Evolutionary conservation across 53 echinoderm and acorn worm genomes (phyloP), one percentile per base, ranked within the genome.

Genomic region (Crossaster papposus): DNA sequence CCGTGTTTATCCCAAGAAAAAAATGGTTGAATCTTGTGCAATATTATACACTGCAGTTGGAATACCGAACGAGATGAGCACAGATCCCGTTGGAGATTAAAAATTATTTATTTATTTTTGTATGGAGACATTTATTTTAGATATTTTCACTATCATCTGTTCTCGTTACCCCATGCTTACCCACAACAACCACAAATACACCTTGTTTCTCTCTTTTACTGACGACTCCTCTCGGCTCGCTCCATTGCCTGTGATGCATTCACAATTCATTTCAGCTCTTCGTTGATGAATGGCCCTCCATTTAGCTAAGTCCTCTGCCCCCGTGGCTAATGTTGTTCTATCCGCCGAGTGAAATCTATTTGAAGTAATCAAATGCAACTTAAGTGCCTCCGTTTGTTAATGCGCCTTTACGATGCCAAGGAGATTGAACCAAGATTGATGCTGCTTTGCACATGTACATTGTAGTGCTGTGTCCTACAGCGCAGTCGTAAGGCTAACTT

Each of bases 231-330:
- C 83, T 50, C 83, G 44, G 14, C 70, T 83, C 70, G 23, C 36
- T 44, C 36, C 70, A 36, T 83, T 50, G 70, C 65, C 70, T 30
- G 20, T 83, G 70, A 81, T 65, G 83, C 83, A 83, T 83, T 83
- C 68, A 37, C 65, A 36, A 83, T 83, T 83, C 83, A 83, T 83
- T 65, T 28, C 36, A 83, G 83, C 68, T 74, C 36, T 70, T 30
- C 72, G n/a, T 71, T 85, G 85, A 85, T 85, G 85, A 85, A 85
- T 85, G 72, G 54, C 28, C 38, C 73, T 78, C 85, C 85, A 85
- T 85, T 85, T 72, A 85, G 85, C 72, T 30, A 1, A 51, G 72
- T 51, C 85, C 34, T 15, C 73, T 72, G 72, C 9, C 44, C 72
- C 85, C 28, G 17, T 18, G 73, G 72, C 72, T 72, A 85, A 52